phyloP scores from a whole-genome alignment of 2,888 invertebrate species.

The Drosophila macrospina region DNA sequence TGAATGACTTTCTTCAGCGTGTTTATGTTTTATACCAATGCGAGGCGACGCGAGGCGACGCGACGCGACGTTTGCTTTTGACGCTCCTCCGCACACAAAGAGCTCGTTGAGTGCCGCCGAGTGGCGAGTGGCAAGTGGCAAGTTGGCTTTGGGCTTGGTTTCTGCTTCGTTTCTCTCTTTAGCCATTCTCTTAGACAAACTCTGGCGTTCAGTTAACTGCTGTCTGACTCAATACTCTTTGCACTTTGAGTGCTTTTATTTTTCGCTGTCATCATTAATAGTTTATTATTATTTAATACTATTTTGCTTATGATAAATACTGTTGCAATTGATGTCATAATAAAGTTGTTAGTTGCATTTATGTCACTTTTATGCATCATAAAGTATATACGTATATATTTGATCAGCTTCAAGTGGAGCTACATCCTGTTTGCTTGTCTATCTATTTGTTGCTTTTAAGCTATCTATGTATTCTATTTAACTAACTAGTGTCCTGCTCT shows the following conservation, averaged over 20 bases:
- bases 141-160: constrained; percentile 33
- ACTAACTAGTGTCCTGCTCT: too few relatives aligned
- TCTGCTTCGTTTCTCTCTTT: constrained; percentile 48
- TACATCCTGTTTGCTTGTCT: too few relatives aligned
- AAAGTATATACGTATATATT: too few relatives aligned
- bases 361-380: background rate
- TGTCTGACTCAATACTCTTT: constrained; percentile 4
- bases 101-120: constrained; percentile 38
- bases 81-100: constrained; percentile 36
- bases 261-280: constrained; percentile 34
- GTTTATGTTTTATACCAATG: constrained; percentile 84
- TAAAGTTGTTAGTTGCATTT: background rate
- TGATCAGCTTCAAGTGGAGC: too few relatives aligned
- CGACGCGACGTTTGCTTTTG: constrained; percentile 24
- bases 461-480: too few relatives aligned
- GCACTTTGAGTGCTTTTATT: constrained; percentile 32
- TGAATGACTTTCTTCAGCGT: constrained; percentile 84
- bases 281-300: constrained; percentile 17
- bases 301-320: background rate
- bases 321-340: constrained; percentile 1
- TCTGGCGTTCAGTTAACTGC: background rate
- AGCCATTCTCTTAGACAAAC: constrained; percentile 31
- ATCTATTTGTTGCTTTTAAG: too few relatives aligned
- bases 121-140: constrained; percentile 54
- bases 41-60: constrained; percentile 23